Conservation (phyloP, 2,113 vertebrate species). For the Callorhinus ursinus region DNA sequence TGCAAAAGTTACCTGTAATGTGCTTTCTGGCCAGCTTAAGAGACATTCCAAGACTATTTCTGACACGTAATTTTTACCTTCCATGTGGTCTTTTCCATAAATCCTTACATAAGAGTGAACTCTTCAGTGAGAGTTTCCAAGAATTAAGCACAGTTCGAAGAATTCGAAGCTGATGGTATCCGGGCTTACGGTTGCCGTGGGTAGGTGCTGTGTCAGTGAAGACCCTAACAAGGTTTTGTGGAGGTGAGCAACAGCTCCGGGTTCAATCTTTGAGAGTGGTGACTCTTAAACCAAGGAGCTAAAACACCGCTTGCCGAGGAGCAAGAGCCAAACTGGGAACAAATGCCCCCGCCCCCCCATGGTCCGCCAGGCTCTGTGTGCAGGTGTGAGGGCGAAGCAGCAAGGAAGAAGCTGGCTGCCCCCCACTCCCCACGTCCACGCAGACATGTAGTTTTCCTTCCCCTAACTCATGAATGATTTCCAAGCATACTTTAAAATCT, state of each 20-base stretch:
- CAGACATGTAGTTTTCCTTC: neutral
- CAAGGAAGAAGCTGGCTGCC: neutral
- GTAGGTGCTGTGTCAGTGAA: neutral
- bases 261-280: neutral
- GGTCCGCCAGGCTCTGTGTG: accelerated
- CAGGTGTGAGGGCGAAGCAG: neutral
- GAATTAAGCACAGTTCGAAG: neutral
- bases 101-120: neutral
- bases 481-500: neutral
- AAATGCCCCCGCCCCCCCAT: neutral
- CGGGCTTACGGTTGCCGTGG: neutral
- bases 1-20: neutral
- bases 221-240: neutral
- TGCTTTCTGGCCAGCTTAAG: neutral
- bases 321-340: neutral
- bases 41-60: neutral
- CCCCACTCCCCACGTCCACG: no score
- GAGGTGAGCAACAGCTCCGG: no score
- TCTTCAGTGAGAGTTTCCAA: neutral
- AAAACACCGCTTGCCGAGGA: neutral
- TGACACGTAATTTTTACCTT: neutral
- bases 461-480: neutral
- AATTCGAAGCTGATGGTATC: neutral
- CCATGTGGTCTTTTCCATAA: neutral
- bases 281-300: neutral